A percentile compares a stretch with the other conserved stretches of the same genome.
Evolutionary conservation across 2,797 vertebrate genomes (phyloP).

Genomic region (Acipenser transmontanus): DNA sequence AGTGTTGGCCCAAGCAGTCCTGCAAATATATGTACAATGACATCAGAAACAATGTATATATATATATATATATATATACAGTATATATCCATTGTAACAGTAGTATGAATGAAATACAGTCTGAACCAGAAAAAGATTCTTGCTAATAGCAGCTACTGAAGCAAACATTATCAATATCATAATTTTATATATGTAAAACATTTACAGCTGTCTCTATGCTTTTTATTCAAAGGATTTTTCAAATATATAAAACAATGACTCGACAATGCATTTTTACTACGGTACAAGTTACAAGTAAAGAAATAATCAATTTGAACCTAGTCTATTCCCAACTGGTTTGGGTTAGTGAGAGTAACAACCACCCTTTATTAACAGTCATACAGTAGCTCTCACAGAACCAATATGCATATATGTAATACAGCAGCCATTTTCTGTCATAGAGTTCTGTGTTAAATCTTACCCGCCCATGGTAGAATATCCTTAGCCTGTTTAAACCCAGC

Average conservation of each 20-base stretch:
- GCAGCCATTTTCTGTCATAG: background rate
- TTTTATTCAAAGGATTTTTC: too few species aligned
- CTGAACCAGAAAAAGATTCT: background rate
- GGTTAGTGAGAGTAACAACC: background rate
- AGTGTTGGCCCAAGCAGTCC: constrained; percentile 87
- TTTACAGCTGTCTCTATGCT: too few species aligned
- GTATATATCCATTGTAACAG: background rate
- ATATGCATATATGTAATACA: background rate
- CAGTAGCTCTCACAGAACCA: background rate
- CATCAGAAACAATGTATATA: too few species aligned
- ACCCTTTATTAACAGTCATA: constrained; percentile 13
- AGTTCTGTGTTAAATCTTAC: constrained; percentile 50
- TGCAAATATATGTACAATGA: constrained; percentile 31
- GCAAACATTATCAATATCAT: background rate
- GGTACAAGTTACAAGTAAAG: background rate
- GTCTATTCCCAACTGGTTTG: background rate
- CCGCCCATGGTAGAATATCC: constrained; percentile 63
- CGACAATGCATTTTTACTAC: too few species aligned
- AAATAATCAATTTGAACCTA: background rate
- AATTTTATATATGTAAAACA: background rate
- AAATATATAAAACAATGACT: too few species aligned
- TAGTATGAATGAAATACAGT: too few species aligned
- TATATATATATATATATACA: background rate
- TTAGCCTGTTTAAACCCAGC: constrained; percentile 73
- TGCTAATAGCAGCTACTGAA: background rate